phyloP scores from a whole-genome alignment of 2,113 vertebrate genomes.

The Argyrosomus japonicus region DNA sequence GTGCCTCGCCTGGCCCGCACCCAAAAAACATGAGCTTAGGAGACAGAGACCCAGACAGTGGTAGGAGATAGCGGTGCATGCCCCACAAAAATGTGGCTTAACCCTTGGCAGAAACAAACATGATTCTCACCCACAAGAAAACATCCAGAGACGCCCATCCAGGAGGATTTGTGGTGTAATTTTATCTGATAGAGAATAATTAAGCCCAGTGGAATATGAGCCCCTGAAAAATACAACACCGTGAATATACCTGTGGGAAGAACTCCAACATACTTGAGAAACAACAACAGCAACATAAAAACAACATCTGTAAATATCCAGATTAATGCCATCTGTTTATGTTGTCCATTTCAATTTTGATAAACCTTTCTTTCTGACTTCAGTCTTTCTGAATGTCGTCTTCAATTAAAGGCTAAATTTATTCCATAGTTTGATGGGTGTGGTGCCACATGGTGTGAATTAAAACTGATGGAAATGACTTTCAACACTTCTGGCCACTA shows the following conservation, averaged over 20 bases:
- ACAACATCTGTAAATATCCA: no score
- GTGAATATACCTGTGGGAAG: constrained; percentile 3
- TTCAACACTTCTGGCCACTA: not conserved
- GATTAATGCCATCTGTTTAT: no score
- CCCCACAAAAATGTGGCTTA: constrained; percentile 52
- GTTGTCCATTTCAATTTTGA: not conserved
- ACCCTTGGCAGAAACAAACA: constrained; percentile 13
- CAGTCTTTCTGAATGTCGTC: not conserved
- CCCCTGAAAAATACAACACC: not conserved
- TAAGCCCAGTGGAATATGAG: constrained; percentile 1
- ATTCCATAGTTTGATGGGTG: not conserved
- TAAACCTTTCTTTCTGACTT: not conserved
- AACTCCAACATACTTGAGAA: not conserved
- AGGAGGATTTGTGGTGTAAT: constrained; percentile 15
- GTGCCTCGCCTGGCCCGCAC: constrained; percentile 32
- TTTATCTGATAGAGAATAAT: constrained; percentile 35
- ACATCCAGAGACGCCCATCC: constrained; percentile 12
- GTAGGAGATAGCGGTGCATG: constrained; percentile 37
- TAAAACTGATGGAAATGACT: not conserved
- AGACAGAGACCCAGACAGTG: constrained; percentile 57
- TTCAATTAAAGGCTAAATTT: not conserved
- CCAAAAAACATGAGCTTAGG: constrained; percentile 47
- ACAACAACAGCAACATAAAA: not conserved
- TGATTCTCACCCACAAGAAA: not conserved
- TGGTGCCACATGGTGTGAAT: not conserved